phyloP scores from a whole-genome alignment of 2,888 invertebrate species.

The Netelia fuscicornis region DNA sequence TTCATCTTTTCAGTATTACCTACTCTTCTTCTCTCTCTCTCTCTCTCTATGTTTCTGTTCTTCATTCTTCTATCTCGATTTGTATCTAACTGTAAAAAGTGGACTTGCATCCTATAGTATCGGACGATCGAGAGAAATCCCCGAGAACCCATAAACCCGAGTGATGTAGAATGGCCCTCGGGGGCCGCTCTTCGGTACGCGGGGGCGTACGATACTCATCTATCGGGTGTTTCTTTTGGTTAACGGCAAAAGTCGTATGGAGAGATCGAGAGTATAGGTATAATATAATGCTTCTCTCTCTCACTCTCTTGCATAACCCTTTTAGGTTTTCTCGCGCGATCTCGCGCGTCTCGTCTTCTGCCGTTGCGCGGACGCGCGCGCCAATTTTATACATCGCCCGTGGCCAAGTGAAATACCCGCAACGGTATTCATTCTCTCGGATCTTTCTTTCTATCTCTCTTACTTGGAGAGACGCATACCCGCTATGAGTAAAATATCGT shows the following conservation, averaged over 20 bases:
- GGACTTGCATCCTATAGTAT: constrained; percentile 20
- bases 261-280: constrained; percentile 23
- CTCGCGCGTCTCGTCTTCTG: neutral
- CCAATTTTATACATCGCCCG: constrained; percentile 56
- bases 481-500: constrained; percentile 71
- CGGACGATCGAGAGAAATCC: constrained; percentile 49
- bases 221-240: constrained; percentile 58
- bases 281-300: neutral
- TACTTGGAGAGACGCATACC: constrained; percentile 28
- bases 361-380: constrained; percentile 17
- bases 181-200: constrained; percentile 42
- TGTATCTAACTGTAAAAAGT: constrained; percentile 28
- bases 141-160: constrained; percentile 57
- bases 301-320: constrained; percentile 7
- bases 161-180: constrained; percentile 61
- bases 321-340: constrained; percentile 18
- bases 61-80: constrained; percentile 29
- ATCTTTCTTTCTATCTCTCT: constrained; percentile 34
- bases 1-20: too few relatives aligned
- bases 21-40: neutral
- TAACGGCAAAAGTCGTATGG: constrained; percentile 40
- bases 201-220: constrained; percentile 64
- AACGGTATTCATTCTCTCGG: constrained; percentile 60
- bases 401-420: constrained; percentile 53
- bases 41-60: neutral